phyloP scores from a whole-genome alignment of 2,797 vertebrate genomes.

The Halcyon chelicuti region DNA sequence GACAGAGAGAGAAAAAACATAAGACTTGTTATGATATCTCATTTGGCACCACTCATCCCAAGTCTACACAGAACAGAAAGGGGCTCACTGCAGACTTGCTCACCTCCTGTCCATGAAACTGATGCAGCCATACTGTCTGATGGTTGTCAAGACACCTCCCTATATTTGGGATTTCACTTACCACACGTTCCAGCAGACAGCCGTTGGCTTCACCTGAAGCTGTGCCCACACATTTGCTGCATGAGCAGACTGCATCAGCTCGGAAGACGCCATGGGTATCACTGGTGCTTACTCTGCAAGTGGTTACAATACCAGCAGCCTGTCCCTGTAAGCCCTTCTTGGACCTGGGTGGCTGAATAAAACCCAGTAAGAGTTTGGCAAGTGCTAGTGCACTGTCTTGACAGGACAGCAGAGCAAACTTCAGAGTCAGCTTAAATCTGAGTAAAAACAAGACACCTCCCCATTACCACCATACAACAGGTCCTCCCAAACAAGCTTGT shows the following conservation, averaged over 20 bases:
- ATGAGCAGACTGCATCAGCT: fast-evolving
- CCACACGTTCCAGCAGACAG: fast-evolving
- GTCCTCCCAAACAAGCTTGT: background rate
- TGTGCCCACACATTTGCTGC: fast-evolving
- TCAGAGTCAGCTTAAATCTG: background rate
- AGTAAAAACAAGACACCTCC: background rate
- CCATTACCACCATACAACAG: background rate
- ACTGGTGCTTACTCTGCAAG: fast-evolving
- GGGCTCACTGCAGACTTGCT: background rate
- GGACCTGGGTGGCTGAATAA: background rate
- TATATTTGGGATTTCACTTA: background rate
- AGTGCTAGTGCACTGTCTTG: background rate
- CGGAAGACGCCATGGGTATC: fast-evolving
- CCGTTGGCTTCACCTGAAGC: fast-evolving
- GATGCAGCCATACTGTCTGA: background rate
- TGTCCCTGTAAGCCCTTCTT: background rate
- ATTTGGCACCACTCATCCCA: background rate
- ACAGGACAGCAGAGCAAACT: background rate
- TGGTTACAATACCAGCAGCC: fast-evolving
- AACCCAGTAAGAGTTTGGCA: background rate
- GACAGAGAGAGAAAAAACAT: background rate
- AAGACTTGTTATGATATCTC: background rate
- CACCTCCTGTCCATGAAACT: fast-evolving
- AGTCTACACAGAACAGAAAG: background rate
- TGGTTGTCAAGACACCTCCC: fast-evolving